phyloP scores from a whole-genome alignment of 2,888 invertebrate genomes.

The Coleophora deauratella region DNA sequence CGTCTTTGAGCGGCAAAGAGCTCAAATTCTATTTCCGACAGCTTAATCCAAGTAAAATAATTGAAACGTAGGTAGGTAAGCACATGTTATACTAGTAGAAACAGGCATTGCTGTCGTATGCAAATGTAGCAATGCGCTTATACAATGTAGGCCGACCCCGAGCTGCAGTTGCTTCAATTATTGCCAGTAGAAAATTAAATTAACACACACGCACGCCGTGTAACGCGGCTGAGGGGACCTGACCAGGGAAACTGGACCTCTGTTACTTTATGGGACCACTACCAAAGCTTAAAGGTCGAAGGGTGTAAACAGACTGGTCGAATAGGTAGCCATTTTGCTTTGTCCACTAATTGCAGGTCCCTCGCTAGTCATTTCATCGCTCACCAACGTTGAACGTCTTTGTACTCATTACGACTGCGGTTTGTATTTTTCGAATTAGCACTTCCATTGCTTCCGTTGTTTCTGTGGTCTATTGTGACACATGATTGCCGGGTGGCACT shows the following conservation, averaged over 20 bases:
- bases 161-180: conserved; percentile 44
- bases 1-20: too few species aligned
- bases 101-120: too few species aligned
- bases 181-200: conserved; percentile 70
- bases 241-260: conserved; percentile 29
- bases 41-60: too few species aligned
- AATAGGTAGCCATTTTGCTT: conserved; percentile 67
- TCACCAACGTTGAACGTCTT: conserved; percentile 50
- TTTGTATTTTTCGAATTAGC: conserved; percentile 71
- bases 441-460: conserved; percentile 61
- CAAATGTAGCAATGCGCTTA: too few species aligned
- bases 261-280: too few species aligned
- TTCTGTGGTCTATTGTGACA: conserved; percentile 49
- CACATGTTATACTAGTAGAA: too few species aligned
- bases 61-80: too few species aligned
- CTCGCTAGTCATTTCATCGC: conserved; percentile 62
- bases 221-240: conserved; percentile 43
- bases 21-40: too few species aligned
- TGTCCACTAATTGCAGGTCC: conserved; percentile 59
- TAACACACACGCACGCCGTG: conserved; percentile 65
- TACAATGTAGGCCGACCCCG: conserved; percentile 3
- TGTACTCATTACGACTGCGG: conserved; percentile 58
- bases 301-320: conserved; percentile 16
- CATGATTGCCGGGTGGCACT: conserved; percentile 37
- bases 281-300: conserved; percentile 2